Evolutionary conservation across 1,140 invertebrate species (phyloP).

Genomic region (Myzus persicae): DNA sequence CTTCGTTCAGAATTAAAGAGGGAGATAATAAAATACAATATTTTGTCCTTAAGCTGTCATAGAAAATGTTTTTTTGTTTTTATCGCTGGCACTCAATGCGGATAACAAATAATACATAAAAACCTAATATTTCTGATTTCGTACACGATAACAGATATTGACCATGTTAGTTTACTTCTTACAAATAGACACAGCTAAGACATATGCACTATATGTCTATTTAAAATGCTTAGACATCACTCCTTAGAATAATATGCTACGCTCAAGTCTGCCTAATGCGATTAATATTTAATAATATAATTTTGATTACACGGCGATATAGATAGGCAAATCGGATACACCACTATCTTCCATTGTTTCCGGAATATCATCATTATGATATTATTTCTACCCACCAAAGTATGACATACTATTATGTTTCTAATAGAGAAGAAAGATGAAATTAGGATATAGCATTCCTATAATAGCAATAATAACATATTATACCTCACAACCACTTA

Average conservation of each 20-base stretch:
- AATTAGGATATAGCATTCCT: neutral
- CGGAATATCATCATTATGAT: no score
- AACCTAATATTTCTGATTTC: neutral
- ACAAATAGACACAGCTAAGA: no score
- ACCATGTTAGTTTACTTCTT: no score
- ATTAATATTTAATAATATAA: neutral
- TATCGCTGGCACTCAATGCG: no score
- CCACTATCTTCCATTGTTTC: neutral
- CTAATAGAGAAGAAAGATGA: neutral
- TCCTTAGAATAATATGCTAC: neutral
- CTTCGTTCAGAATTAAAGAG: neutral
- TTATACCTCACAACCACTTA: no score
- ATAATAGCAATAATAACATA: no score
- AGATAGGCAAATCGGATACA: neutral
- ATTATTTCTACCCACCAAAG: no score
- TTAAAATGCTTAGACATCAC: no score
- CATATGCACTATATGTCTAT: no score
- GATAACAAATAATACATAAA: neutral
- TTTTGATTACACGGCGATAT: neutral
- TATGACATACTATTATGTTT: neutral
- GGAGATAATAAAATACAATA: neutral
- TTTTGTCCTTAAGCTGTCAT: neutral
- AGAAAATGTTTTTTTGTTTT: neutral
- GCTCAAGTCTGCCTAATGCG: neutral
- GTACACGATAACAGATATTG: no score